phyloP scores from a whole-genome alignment of 1,140 invertebrate species.

The Tetranychus urticae region DNA sequence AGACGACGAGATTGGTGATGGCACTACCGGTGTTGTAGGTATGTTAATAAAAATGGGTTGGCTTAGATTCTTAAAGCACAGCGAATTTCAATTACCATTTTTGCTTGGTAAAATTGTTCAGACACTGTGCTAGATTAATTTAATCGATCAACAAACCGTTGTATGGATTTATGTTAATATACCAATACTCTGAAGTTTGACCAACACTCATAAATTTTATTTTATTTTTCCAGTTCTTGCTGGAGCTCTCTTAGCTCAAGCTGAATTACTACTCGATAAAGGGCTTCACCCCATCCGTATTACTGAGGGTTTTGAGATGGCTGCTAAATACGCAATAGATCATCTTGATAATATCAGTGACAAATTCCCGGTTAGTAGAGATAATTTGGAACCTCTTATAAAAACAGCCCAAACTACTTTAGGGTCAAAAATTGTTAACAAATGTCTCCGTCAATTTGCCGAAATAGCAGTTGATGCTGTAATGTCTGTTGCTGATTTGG shows the following conservation, averaged over 20 bases:
- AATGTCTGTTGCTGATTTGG: constrained; percentile 73
- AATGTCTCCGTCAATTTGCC: constrained; percentile 75
- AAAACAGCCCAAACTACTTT: constrained; percentile 93
- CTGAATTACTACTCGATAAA: constrained; percentile 69
- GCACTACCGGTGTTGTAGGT: constrained; percentile 94
- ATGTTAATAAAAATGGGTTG: constrained; percentile 11
- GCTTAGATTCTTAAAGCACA: neutral
- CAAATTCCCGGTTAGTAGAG: constrained; percentile 54
- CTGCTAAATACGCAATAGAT: constrained; percentile 63
- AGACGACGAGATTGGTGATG: constrained; percentile 99
- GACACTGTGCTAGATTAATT: constrained; percentile 3
- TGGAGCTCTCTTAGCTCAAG: constrained; percentile 84
- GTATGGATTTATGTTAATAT: neutral
- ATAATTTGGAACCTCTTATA: constrained; percentile 66
- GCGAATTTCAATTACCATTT: neutral
- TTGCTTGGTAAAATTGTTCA: neutral
- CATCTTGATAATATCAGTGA: constrained; percentile 73
- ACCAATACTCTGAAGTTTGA: neutral
- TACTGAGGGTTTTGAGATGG: constrained; percentile 94
- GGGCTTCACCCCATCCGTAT: constrained; percentile 97
- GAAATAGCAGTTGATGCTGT: constrained; percentile 96
- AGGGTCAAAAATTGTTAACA: constrained; percentile 83
- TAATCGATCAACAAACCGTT: constrained; percentile 1
- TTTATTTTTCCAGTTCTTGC: constrained; percentile 33
- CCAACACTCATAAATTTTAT: neutral